Percentiles rank a stretch among this genome's conserved stretches.
Evolutionary conservation across 2,113 vertebrate genomes (phyloP).

Genomic region (Leucopsar rothschildi): DNA sequence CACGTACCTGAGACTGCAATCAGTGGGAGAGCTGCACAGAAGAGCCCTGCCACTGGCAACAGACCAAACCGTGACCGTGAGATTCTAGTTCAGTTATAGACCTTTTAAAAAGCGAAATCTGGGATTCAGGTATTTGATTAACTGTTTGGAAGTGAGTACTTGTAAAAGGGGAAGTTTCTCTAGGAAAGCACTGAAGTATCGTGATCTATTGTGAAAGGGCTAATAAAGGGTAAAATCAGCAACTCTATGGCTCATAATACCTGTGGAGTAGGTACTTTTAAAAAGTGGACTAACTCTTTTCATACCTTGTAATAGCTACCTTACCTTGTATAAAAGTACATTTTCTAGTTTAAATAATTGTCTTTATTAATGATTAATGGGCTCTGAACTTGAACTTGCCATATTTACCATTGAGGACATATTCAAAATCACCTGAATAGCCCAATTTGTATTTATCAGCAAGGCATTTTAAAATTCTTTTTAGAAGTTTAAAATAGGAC

Average conservation of each 20-base stretch:
- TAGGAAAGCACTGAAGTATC: not conserved
- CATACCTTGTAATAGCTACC: not conserved
- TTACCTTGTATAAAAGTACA: not conserved
- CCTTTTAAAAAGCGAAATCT: not conserved
- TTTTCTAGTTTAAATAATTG: not conserved
- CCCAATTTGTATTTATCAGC: not conserved
- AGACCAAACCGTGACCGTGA: not conserved
- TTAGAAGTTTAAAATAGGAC: not conserved
- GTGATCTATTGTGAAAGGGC: not conserved
- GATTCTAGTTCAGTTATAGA: not conserved
- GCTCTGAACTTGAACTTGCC: not conserved
- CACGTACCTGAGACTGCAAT: not conserved
- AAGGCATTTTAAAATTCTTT: not conserved
- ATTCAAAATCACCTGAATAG: not conserved
- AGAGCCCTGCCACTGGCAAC: not conserved
- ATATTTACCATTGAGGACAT: not conserved
- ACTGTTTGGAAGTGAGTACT: not conserved
- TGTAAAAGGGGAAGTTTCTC: not conserved
- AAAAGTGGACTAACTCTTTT: not conserved
- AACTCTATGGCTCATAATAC: not conserved
- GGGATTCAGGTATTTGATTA: not conserved
- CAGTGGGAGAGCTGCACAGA: not conserved
- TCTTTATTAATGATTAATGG: not conserved
- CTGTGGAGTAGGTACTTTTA: not conserved
- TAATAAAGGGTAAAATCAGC: not conserved